A percentile compares a stretch with the other conserved stretches of the same genome.
phyloP scores from a whole-genome alignment of 2,797 vertebrate genomes.

The Tragelaphus oryx region DNA sequence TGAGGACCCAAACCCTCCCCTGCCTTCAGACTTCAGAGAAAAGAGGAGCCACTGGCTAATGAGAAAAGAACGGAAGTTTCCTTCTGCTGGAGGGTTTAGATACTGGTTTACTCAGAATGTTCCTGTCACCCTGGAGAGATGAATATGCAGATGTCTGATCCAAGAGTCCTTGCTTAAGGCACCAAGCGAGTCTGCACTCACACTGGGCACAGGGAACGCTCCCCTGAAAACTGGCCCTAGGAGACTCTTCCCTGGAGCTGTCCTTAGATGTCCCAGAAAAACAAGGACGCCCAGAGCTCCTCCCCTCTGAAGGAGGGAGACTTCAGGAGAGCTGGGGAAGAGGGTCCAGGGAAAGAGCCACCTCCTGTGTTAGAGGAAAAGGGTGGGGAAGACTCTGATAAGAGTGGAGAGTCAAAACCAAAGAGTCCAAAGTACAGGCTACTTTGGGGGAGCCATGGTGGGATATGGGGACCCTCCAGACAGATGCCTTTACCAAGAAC shows the following conservation, averaged over 20 bases:
- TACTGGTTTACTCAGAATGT: not conserved
- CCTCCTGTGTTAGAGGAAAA: too few species aligned
- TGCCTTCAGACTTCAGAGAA: not conserved
- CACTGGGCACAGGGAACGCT: rapidly evolving
- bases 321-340: not conserved
- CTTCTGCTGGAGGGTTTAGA: not conserved
- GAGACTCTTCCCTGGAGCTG: not conserved
- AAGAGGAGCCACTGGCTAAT: not conserved
- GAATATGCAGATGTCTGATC: not conserved
- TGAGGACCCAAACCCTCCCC: not conserved
- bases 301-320: not conserved
- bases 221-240: not conserved
- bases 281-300: too few species aligned
- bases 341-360: not conserved
- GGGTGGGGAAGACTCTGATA: not conserved
- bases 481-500: not conserved
- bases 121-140: not conserved
- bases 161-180: not conserved
- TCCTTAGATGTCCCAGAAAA: not conserved
- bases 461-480: not conserved
- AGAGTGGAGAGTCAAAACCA: not conserved
- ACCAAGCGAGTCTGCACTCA: not conserved
- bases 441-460: not conserved
- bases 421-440: not conserved
- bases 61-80: not conserved